phyloP scores from a whole-genome alignment of 2,888 invertebrate genomes.

The Homarus gammarus region DNA sequence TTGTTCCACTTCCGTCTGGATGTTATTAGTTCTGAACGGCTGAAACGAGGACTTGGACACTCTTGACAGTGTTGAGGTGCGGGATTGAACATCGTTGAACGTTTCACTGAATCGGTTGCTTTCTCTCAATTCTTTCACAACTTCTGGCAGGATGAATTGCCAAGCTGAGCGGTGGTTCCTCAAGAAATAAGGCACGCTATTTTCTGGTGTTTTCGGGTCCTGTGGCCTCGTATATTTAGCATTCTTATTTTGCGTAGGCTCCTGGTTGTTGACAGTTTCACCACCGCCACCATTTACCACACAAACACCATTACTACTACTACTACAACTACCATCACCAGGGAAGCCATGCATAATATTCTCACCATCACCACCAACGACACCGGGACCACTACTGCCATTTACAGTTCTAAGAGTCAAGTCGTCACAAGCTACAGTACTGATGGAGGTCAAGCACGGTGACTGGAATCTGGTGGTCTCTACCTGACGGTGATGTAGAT shows the following conservation, averaged over 20 bases:
- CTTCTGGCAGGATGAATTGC: conserved; percentile 69
- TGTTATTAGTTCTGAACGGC: conserved; percentile 39
- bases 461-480: conserved; percentile 36
- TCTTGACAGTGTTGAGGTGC: conserved; percentile 53
- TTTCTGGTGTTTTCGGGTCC: conserved; percentile 46
- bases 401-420: not conserved
- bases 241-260: not conserved
- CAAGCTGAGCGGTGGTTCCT: conserved; percentile 65
- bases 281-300: not conserved
- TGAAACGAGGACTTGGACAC: conserved; percentile 56
- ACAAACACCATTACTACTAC: conserved; percentile 21
- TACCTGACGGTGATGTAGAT: conserved; percentile 60
- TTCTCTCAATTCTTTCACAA: conserved; percentile 24
- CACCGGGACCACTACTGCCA: not conserved
- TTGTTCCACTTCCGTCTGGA: not conserved
- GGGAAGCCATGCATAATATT: conserved; percentile 43
- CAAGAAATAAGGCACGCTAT: conserved; percentile 68
- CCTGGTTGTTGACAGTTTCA: not conserved
- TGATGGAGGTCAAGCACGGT: not conserved
- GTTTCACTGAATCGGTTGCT: not conserved
- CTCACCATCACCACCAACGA: not conserved
- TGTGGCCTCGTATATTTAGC: not conserved
- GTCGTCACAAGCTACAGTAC: not conserved
- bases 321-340: conserved; percentile 16
- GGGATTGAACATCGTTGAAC: conserved; percentile 30